phyloP scores from a whole-genome alignment of 2,888 invertebrate genomes.

The Allophyes oxyacanthae region DNA sequence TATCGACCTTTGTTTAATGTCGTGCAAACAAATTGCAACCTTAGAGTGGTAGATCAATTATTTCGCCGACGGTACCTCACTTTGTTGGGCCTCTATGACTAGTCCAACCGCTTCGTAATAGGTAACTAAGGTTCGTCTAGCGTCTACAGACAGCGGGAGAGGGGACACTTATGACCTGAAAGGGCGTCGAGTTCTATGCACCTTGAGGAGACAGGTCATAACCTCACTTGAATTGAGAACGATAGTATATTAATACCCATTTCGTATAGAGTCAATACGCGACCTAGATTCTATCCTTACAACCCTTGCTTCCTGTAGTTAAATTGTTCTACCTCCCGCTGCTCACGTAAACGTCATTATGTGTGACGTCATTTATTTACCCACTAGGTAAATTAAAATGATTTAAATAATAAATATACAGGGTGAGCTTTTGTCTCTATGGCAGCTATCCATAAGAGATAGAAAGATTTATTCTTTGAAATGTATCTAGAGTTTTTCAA shows the following conservation, averaged over 20 bases:
- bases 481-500: too few species aligned
- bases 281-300: not conserved
- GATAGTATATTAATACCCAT: too few species aligned
- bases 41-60: too few species aligned
- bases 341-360: constrained; percentile 13
- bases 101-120: not conserved
- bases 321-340: constrained; percentile 23
- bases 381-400: not conserved
- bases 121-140: not conserved
- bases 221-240: constrained; percentile 14
- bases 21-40: too few species aligned
- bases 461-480: too few species aligned
- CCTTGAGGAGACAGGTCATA: constrained; percentile 24
- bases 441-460: too few species aligned
- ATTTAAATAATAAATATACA: too few species aligned
- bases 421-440: too few species aligned
- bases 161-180: constrained; percentile 18
- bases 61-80: too few species aligned
- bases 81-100: not conserved
- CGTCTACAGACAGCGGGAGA: not conserved
- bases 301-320: constrained; percentile 7
- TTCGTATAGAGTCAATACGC: too few species aligned
- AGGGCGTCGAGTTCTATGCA: constrained; percentile 32
- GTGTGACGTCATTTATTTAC: constrained; percentile 4
- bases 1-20: too few species aligned